Evolutionary conservation across 2,888 invertebrate genomes (phyloP).

Genomic region (Melitaea athalia): DNA sequence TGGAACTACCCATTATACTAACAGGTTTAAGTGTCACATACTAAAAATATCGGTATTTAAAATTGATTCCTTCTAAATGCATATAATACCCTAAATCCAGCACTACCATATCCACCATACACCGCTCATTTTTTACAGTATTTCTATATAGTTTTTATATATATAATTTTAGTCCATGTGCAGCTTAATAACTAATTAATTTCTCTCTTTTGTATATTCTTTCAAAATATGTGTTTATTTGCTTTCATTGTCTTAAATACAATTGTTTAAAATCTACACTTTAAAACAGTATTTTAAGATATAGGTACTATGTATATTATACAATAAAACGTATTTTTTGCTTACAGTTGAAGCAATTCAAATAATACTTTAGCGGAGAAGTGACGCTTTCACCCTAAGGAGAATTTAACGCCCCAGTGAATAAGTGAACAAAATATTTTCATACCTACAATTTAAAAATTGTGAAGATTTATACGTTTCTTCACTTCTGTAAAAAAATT

Average conservation of each 20-base stretch:
- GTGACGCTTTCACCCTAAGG: neutral
- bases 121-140: neutral
- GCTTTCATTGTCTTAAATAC: neutral
- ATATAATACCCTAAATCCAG: neutral
- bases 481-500: neutral
- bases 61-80: neutral
- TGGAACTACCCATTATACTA: constrained; percentile 28
- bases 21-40: constrained; percentile 7
- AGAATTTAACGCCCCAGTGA: constrained; percentile 10
- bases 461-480: neutral
- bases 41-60: neutral
- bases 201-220: neutral
- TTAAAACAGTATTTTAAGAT: too few species aligned
- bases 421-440: constrained; percentile 24
- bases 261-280: neutral
- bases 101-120: neutral
- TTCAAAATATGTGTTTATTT: neutral
- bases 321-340: constrained; percentile 24
- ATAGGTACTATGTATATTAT: neutral
- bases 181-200: neutral
- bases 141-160: neutral
- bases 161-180: neutral
- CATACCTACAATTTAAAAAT: neutral
- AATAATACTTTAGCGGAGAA: constrained; percentile 25
- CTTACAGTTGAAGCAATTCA: constrained; percentile 33